Conservation (phyloP, 2,113 vertebrate species). For the Indri indri region DNA sequence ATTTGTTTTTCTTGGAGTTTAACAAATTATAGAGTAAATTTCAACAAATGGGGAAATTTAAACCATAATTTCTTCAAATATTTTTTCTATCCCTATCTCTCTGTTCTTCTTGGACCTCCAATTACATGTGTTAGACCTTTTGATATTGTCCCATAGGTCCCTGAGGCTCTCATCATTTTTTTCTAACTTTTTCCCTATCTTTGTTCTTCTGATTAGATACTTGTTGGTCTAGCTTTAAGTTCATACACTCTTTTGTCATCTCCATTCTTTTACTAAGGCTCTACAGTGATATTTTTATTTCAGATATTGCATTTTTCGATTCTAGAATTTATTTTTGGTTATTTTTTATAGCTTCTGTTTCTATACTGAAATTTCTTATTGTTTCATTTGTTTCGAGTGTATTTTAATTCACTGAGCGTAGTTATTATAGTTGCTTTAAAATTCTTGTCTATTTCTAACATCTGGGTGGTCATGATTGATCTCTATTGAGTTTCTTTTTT, state of each 20-base stretch:
- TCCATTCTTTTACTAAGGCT: not conserved
- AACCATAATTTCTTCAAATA: not conserved
- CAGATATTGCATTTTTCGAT: not conserved
- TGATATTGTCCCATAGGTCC: not conserved
- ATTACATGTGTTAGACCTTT: not conserved
- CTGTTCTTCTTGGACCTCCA: not conserved
- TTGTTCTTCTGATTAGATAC: not conserved
- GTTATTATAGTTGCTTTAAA: not conserved
- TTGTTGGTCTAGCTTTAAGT: not conserved
- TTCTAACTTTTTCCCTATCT: not conserved
- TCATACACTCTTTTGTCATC: not conserved
- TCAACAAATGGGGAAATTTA: not conserved
- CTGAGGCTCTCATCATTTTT: not conserved
- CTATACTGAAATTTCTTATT: not conserved
- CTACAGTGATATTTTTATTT: not conserved
- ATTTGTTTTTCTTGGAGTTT: not conserved
- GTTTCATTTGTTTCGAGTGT: not conserved
- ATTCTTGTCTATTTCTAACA: not conserved
- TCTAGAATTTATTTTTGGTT: not conserved
- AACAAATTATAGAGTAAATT: not conserved
- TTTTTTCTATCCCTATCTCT: not conserved
- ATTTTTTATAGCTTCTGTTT: not conserved
- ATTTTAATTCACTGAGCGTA: not conserved
- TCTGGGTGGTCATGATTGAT: not conserved
- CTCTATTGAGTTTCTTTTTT: not conserved